A percentile compares a stretch with the other conserved stretches of the same genome.
These are phyloP conservation scores for Zosterops pallidus DNA, from an alignment of 2,113 vertebrate species.

Conservation along the genomic window DNA sequence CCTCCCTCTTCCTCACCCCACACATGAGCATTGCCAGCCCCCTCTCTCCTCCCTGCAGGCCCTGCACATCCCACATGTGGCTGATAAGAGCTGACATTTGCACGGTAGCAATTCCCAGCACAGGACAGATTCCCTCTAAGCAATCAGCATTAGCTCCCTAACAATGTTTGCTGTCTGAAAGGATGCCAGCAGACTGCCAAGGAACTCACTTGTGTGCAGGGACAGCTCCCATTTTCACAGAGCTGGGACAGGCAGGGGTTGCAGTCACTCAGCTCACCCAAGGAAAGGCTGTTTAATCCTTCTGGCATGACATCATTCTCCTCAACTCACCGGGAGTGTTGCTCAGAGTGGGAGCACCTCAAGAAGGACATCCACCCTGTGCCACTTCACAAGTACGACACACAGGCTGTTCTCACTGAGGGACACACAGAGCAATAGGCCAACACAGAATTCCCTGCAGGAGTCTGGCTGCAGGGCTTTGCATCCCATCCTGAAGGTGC, in stretches of 20 bases:
- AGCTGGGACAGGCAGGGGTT: background rate
- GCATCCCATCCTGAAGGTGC: background rate
- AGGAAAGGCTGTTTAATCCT: conserved; percentile 6
- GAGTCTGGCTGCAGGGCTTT: background rate
- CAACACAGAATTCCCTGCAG: background rate
- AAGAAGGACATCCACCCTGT: background rate
- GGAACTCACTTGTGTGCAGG: background rate
- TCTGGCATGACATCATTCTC: background rate
- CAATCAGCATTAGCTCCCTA: background rate
- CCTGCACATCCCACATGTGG: background rate
- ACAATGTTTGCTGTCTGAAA: background rate
- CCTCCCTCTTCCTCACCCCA: background rate
- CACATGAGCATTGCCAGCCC: background rate
- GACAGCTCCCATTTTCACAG: background rate
- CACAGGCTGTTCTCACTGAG: conserved; percentile 17
- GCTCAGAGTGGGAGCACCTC: background rate
- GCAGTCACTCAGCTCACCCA: background rate
- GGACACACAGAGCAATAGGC: background rate
- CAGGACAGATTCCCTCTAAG: background rate
- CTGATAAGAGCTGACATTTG: conserved; percentile 30
- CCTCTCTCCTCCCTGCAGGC: background rate
- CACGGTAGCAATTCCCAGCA: background rate
- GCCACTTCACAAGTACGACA: conserved; percentile 12
- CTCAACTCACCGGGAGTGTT: background rate
- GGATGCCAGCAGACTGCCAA: conserved; percentile 21